Evolutionary conservation across 2,113 vertebrate genomes (phyloP).

Genomic region (Protobothrops flavoviridis): DNA sequence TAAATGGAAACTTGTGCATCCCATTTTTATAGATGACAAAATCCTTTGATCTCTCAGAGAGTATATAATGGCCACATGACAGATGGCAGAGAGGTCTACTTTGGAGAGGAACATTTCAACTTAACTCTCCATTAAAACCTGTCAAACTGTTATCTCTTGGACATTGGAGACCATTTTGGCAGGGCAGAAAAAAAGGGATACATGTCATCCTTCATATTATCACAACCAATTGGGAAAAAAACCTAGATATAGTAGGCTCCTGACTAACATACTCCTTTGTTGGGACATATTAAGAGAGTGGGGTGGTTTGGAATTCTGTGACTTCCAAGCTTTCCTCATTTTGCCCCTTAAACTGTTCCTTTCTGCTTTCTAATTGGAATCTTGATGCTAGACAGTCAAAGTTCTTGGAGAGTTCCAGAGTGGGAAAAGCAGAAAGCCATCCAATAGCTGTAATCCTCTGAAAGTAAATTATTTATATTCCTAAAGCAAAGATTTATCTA

Average conservation of each 20-base stretch:
- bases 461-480: neutral
- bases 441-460: neutral
- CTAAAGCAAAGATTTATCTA: neutral
- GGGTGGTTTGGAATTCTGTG: neutral
- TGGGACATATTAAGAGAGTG: neutral
- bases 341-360: neutral
- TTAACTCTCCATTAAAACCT: neutral
- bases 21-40: neutral
- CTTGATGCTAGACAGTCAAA: neutral
- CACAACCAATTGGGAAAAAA: neutral
- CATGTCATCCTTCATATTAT: neutral
- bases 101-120: neutral
- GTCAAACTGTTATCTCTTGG: neutral
- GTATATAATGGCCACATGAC: neutral
- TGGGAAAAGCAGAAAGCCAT: neutral
- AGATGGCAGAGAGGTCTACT: neutral
- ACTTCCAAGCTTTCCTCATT: neutral
- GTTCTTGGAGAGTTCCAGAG: neutral
- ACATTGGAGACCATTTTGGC: neutral
- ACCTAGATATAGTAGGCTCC: neutral
- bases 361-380: neutral
- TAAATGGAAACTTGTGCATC: neutral
- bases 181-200: neutral
- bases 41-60: neutral
- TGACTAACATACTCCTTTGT: neutral